Evolutionary conservation across 2,113 vertebrate species (phyloP), one percentile per base, ranked within the genome.

Genomic region (Plecturocebus donacophilus): DNA sequence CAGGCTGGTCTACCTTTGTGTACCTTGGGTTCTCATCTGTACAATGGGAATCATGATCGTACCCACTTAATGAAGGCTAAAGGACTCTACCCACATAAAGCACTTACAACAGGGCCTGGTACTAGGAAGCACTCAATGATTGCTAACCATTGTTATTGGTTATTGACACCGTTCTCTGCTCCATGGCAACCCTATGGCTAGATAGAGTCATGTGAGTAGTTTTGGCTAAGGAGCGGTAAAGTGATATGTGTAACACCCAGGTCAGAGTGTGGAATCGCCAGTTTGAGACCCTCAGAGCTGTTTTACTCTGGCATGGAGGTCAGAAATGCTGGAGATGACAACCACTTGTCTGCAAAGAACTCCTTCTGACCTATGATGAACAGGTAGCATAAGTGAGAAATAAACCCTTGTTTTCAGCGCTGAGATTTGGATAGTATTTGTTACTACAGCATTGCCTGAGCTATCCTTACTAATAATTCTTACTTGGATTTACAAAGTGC

Each of bases 1-100:
- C 0, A 47, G 8, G 45, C 19, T 30, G 8, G 7, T 8, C 32
- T 40, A 14, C 12, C 6, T 14, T n/a, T 82, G 47, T 38, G n/a
- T 75, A 35, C 42, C 10, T 70, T 30, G 12, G 35, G 76, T 93
- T 93, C 64, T 47, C 77, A 16, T 32, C 14, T 58, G 17, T 7
- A 27, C 27, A 54, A 25, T 11, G 3, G 20, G 70, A 27, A 64
- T 52, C 14, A 25, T 1, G 2, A 58, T 21, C 40, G 17, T 12
- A 30, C 8, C 42, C 49, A 54, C 32, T 77, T 64, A 9, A 30
- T 4, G 1, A 68, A 9, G 16, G 16, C 32, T 20, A 38, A 79
- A 82, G 49, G n/a, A 42, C 19, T 19, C 66, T 23, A 9, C 23
- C 30, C 7, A 19, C 1, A 12, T 19, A 71, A 95, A 75, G 56